Base-by-base conservation (phyloP, 2,888 invertebrate species). In the Agrenia bidenticulata region DNA sequence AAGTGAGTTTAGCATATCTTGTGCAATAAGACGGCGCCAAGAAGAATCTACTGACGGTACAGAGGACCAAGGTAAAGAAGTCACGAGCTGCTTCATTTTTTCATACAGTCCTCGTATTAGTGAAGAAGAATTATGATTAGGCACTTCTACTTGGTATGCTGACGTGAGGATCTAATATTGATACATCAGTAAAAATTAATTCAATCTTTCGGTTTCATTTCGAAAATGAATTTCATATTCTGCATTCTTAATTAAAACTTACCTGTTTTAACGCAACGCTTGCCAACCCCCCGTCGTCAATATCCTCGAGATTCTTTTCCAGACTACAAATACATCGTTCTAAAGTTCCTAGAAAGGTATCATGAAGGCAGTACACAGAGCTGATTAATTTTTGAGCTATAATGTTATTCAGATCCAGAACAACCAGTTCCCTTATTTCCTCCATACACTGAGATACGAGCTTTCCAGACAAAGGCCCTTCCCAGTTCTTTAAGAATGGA, bases 341-440 rank as follows among this genome's bases (percentile, higher is more conserved):
- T 45, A 93, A 79, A 0, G 92, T 92, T 1, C 92, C 92, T 41
- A 91, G 87, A 77, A 90, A 92, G 1, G 88, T 88, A 72, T 92
- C 91, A 73, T 89, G 86, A 45, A 93, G 83, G 78, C 90, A 89
- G 76, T 90, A 88, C 1, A 94, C 87, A 15, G 92, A 92, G 66
- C 86, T 85, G 37, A 89, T 88, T 59, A 94, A 83, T 78, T 90
- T 88, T 62, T 85, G 83, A 45, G 91, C 92, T 26, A 94, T 89
- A 67, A 87, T 87, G 67, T 86, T 86, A 77, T 92, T 90, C 61
- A 94, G 81, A 72, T 85, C 85, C 1, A 85, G 83, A 1, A 93
- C 82, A 42, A 94, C 89, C 41, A 89, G 82, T 75, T 89, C 87
- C 78, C 92, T 90, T 41, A 90, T 88, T 79, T 89, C 89, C 19